Evolutionary conservation across 92 coral and sea anemone species (phyloP).

Genomic region (Scolanthus callimorphus): DNA sequence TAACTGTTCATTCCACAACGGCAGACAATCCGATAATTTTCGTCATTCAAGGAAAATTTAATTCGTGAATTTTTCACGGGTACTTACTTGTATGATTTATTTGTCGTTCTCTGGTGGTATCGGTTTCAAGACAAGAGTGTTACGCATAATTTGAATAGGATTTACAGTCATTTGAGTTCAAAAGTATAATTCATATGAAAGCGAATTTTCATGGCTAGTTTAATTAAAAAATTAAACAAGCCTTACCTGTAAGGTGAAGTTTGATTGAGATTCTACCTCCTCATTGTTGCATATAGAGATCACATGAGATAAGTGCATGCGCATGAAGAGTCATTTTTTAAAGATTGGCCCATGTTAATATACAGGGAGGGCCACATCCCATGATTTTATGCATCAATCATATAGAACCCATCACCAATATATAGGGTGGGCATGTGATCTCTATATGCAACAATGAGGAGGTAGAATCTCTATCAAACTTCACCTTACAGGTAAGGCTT

Average conservation of each 20-base stretch:
- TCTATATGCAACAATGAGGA: neutral
- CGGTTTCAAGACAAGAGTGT: too few relatives aligned
- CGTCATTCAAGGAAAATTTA: too few relatives aligned
- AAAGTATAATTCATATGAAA: too few relatives aligned
- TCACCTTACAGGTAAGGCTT: slow-evolving; percentile 46
- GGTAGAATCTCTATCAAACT: slow-evolving; percentile 58
- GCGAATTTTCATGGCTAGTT: too few relatives aligned
- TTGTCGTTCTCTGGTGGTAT: too few relatives aligned
- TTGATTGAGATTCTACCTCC: slow-evolving; percentile 55
- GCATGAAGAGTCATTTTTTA: neutral
- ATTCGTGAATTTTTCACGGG: too few relatives aligned
- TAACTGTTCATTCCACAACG: too few relatives aligned
- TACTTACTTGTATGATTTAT: too few relatives aligned
- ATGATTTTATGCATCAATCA: neutral
- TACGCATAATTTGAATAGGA: too few relatives aligned
- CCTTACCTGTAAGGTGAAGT: slow-evolving; percentile 46
- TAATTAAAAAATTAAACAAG: slow-evolving; percentile 45
- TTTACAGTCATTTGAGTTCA: too few relatives aligned
- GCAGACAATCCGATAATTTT: too few relatives aligned
- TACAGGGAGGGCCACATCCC: neutral
- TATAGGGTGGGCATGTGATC: neutral
- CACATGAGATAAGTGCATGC: neutral
- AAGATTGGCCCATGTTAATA: neutral
- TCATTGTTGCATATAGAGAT: neutral
- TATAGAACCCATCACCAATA: slow-evolving; percentile 5